A percentile compares a stretch with the other conserved stretches of the same genome.
phyloP scores from a whole-genome alignment of 2,113 vertebrate genomes.

The Trematomus loennbergii region DNA sequence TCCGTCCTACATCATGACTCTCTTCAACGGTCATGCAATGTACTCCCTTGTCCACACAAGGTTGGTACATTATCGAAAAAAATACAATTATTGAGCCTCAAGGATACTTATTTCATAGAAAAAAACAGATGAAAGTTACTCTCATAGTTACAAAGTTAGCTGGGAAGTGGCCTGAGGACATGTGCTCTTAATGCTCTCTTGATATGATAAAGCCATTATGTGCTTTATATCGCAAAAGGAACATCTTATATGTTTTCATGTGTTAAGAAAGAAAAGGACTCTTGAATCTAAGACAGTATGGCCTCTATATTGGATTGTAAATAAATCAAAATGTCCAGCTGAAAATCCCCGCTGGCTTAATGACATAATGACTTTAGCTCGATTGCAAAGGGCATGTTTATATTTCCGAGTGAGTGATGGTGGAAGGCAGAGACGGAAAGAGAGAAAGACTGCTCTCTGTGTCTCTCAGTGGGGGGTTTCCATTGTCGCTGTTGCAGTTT shows the following conservation, averaged over 20 bases:
- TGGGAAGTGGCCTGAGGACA: background rate
- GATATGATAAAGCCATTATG: slow-evolving; percentile 5
- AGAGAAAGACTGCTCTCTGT: slow-evolving; percentile 8
- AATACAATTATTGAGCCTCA: too few relatives aligned
- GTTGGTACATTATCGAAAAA: background rate
- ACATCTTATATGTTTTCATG: background rate
- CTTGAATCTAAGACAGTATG: background rate
- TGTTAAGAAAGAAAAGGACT: background rate
- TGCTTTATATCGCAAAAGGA: background rate
- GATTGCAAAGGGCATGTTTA: slow-evolving; percentile 61
- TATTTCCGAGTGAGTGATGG: slow-evolving; percentile 61
- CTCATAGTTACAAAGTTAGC: background rate
- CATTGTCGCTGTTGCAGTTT: slow-evolving; percentile 43
- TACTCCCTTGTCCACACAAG: background rate
- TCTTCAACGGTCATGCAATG: too few relatives aligned
- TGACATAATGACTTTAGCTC: slow-evolving; percentile 63
- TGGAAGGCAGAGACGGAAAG: slow-evolving; percentile 24
- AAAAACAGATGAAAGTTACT: background rate
- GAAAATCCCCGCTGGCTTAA: slow-evolving; percentile 57
- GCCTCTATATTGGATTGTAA: slow-evolving; percentile 16
- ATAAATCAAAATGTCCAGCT: slow-evolving; percentile 49
- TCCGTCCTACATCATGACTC: too few relatives aligned
- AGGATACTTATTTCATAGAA: background rate
- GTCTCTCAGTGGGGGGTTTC: slow-evolving; percentile 57
- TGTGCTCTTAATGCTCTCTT: background rate